A percentile compares a stretch with the other conserved stretches of the same genome.
Evolutionary conservation across 1,140 invertebrate species (phyloP).

Genomic region (Arion vulgaris): DNA sequence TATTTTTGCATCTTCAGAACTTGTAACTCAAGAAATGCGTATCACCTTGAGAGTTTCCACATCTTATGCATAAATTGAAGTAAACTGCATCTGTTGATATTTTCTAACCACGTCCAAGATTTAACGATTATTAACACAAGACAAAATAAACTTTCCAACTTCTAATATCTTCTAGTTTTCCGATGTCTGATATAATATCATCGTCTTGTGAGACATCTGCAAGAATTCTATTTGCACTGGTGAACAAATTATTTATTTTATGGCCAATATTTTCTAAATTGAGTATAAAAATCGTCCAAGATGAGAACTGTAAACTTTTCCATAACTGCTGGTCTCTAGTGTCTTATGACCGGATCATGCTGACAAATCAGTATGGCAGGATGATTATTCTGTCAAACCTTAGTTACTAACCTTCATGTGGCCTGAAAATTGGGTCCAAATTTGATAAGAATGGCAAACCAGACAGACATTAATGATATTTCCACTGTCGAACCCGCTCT

Average conservation of each 20-base stretch:
- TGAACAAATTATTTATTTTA: constrained; percentile 6
- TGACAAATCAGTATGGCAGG: not conserved
- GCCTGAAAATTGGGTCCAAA: constrained; percentile 7
- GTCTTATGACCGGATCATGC: not conserved
- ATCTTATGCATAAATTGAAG: too few relatives aligned
- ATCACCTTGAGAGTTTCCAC: not conserved
- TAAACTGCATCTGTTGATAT: not conserved
- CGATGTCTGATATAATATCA: not conserved
- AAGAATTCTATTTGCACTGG: not conserved
- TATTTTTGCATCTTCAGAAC: not conserved
- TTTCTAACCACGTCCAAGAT: not conserved
- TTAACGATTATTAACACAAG: not conserved
- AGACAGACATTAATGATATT: constrained; percentile 17
- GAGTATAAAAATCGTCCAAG: not conserved
- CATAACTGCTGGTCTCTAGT: not conserved
- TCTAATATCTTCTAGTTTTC: not conserved
- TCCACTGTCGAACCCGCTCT: not conserved
- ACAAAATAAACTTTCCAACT: not conserved
- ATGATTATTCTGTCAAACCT: constrained; percentile 17
- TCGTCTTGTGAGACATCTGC: not conserved
- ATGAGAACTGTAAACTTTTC: not conserved
- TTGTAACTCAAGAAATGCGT: not conserved
- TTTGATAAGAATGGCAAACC: not conserved
- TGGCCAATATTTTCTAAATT: constrained; percentile 7
- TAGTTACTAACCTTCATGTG: not conserved